Conservation (phyloP, 2,888 invertebrate genomes). For the Synergus itoensis region DNA sequence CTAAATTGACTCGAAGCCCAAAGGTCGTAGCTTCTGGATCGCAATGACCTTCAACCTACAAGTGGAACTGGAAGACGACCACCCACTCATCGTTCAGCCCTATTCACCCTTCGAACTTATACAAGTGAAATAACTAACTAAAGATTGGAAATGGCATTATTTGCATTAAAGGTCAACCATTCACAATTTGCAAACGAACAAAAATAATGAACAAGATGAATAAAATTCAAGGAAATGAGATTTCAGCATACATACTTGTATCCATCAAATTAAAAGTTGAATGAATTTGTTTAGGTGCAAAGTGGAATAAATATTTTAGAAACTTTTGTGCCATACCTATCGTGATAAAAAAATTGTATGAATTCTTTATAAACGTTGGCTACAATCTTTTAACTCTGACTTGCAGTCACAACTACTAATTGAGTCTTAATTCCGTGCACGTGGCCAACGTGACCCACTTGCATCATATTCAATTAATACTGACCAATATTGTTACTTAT, state of each 20-base stretch:
- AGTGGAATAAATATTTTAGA: neutral
- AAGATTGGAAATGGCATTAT: neutral
- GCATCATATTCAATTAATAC: conserved; percentile 38
- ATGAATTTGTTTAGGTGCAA: neutral
- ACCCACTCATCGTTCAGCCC: conserved; percentile 36
- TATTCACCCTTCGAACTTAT: conserved; percentile 20
- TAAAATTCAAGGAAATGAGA: too few relatives aligned
- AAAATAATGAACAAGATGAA: too few relatives aligned
- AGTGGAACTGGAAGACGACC: conserved; percentile 20
- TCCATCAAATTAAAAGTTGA: too few relatives aligned
- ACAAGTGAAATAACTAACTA: neutral
- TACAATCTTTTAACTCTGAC: conserved; percentile 28
- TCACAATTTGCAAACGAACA: too few relatives aligned
- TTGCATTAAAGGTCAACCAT: neutral
- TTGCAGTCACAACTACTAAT: conserved; percentile 38
- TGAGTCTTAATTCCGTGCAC: conserved; percentile 36
- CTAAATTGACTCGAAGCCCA: conserved; percentile 30
- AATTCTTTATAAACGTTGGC: conserved; percentile 13
- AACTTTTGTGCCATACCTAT: neutral
- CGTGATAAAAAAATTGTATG: neutral
- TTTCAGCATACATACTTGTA: too few relatives aligned
- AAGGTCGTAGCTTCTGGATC: conserved; percentile 39
- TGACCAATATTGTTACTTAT: conserved; percentile 39
- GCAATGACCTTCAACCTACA: conserved; percentile 31
- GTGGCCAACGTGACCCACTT: conserved; percentile 39